phyloP scores from a whole-genome alignment of 1,140 invertebrate genomes.

The Halictus rubicundus region DNA sequence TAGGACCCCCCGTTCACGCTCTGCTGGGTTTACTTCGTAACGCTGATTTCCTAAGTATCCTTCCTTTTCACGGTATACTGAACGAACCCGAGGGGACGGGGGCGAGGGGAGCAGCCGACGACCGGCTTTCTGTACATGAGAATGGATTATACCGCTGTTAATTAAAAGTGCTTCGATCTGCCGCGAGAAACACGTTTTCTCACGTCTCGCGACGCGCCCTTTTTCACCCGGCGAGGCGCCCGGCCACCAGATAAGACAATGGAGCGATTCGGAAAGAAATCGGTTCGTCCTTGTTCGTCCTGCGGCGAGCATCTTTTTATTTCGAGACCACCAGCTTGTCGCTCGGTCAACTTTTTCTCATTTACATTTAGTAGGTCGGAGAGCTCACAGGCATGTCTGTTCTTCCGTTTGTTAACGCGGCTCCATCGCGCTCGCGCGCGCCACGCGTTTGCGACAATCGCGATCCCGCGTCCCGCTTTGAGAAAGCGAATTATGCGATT shows the following conservation, averaged over 20 bases:
- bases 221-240: neutral
- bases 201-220: slow-evolving; percentile 13
- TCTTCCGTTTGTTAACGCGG: too few species aligned
- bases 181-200: slow-evolving; percentile 10
- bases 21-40: slow-evolving; percentile 71
- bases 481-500: too few species aligned
- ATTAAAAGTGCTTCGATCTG: slow-evolving; percentile 49
- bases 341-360: too few species aligned
- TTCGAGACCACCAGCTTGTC: neutral
- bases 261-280: neutral
- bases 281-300: neutral
- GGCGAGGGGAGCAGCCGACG: slow-evolving; percentile 6
- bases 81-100: slow-evolving; percentile 17
- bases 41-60: slow-evolving; percentile 73
- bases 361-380: too few species aligned
- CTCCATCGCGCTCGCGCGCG: too few species aligned
- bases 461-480: too few species aligned
- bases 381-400: too few species aligned
- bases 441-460: too few species aligned
- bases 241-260: neutral
- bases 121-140: slow-evolving; percentile 31
- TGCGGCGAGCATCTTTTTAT: neutral
- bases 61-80: slow-evolving; percentile 66
- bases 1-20: slow-evolving; percentile 69
- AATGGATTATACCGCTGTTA: slow-evolving; percentile 40